phyloP scores from a whole-genome alignment of 2,797 vertebrate genomes.

The Cyprinella venusta region DNA sequence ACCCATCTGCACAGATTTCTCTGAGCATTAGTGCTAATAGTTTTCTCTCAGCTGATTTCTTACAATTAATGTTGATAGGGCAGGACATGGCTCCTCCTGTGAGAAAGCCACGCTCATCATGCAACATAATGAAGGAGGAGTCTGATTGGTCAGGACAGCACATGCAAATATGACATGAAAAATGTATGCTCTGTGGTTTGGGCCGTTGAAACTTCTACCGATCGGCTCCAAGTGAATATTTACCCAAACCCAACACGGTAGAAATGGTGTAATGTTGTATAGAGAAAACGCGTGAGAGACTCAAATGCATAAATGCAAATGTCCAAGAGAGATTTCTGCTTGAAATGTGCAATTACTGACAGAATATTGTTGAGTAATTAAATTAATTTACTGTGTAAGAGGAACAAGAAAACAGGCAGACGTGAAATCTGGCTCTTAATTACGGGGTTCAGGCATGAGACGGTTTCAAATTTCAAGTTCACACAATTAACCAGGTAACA shows the following conservation, averaged over 20 bases:
- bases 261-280: neutral
- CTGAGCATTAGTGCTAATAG: constrained; percentile 53
- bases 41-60: constrained; percentile 49
- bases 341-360: neutral
- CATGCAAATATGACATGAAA: constrained; percentile 55
- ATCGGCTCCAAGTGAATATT: neutral
- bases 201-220: constrained; percentile 26
- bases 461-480: neutral
- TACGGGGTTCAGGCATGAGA: neutral
- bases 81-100: constrained; percentile 47
- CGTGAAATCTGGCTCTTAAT: neutral
- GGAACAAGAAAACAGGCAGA: neutral
- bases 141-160: constrained; percentile 55
- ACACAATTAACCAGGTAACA: neutral
- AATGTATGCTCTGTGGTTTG: constrained; percentile 44
- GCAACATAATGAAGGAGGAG: constrained; percentile 32
- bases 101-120: constrained; percentile 35
- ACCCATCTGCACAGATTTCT: constrained; percentile 55
- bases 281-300: neutral
- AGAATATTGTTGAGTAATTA: neutral
- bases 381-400: neutral
- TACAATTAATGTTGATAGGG: constrained; percentile 58
- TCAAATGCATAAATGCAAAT: neutral
- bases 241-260: neutral
- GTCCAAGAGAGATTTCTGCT: neutral